Evolutionary conservation across 2,797 vertebrate species (phyloP).

Genomic region (Gambelia wislizenii): DNA sequence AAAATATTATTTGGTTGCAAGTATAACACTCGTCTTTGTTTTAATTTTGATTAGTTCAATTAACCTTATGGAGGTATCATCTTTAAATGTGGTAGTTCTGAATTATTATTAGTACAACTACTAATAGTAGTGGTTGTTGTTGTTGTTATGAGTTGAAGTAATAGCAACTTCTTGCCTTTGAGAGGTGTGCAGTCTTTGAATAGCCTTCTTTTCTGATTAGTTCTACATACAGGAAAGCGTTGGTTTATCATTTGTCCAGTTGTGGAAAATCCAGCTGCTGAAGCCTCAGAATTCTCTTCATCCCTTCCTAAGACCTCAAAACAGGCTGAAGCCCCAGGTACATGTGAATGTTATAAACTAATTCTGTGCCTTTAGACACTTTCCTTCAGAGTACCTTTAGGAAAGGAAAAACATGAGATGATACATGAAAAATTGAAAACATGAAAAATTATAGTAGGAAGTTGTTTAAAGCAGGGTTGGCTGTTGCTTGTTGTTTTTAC

Average conservation of each 20-base stretch:
- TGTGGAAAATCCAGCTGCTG: slow-evolving; percentile 86
- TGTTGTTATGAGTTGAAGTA: neutral
- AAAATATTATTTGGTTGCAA: neutral
- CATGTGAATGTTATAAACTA: neutral
- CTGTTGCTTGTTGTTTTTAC: neutral
- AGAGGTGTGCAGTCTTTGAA: neutral
- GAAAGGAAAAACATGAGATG: neutral
- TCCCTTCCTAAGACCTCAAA: slow-evolving; percentile 77
- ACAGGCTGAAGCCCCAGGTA: slow-evolving; percentile 79
- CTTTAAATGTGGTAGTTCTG: neutral
- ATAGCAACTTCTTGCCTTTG: neutral
- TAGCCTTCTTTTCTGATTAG: slow-evolving; percentile 69
- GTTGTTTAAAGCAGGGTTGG: neutral
- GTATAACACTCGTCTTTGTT: neutral
- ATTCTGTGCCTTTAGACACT: neutral
- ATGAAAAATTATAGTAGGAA: neutral
- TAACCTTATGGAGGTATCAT: neutral
- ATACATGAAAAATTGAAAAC: too few species aligned
- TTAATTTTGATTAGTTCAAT: neutral
- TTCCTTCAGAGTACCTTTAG: neutral
- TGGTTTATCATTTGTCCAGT: slow-evolving; percentile 99
- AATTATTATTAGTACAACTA: neutral
- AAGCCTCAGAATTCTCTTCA: slow-evolving; percentile 82
- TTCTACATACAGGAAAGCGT: slow-evolving; percentile 95
- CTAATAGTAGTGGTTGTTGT: too few species aligned